Percentiles rank a stretch among this genome's conserved stretches.
These are phyloP conservation scores for Xyliphius kryptos DNA, from an alignment of 2,113 vertebrate species.

Conservation along the genomic window DNA sequence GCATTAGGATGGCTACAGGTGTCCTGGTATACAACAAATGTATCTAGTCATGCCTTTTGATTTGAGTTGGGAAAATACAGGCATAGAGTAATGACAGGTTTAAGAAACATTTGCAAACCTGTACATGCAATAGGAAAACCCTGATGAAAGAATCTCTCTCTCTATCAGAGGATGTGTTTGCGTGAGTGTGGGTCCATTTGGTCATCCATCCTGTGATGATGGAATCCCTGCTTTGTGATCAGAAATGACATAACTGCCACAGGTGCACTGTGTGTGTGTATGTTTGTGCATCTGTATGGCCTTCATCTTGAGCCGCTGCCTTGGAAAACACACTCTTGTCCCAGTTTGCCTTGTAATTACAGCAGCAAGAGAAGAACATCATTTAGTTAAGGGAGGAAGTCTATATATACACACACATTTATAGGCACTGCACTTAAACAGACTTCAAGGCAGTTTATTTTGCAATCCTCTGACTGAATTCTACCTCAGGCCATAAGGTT, in stretches of 20 bases:
- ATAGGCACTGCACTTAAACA: not conserved
- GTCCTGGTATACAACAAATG: no score
- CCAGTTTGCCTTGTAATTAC: conserved; percentile 42
- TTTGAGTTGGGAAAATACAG: no score
- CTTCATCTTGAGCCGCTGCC: conserved; percentile 41
- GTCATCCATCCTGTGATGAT: conserved; percentile 15
- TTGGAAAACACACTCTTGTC: conserved; percentile 39
- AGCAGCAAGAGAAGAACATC: conserved; percentile 33
- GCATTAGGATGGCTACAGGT: no score
- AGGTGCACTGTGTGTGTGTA: no score
- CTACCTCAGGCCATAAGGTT: conserved; percentile 6
- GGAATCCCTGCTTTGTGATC: no score
- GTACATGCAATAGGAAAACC: no score
- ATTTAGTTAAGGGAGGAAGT: conserved; percentile 41
- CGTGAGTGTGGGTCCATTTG: not conserved
- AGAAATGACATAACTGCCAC: conserved; percentile 31
- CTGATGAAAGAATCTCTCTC: no score
- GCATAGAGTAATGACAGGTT: no score
- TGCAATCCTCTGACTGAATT: conserved; percentile 7
- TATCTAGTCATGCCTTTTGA: conserved; percentile 22
- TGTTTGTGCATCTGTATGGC: conserved; percentile 23
- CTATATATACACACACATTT: conserved; percentile 10
- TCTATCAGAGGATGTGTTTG: no score
- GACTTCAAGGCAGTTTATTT: conserved; percentile 5
- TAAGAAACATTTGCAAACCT: no score